A percentile compares a stretch with the other conserved stretches of the same genome.
phyloP scores from a whole-genome alignment of 2,888 invertebrate genomes.

The Morpho deidamia region DNA sequence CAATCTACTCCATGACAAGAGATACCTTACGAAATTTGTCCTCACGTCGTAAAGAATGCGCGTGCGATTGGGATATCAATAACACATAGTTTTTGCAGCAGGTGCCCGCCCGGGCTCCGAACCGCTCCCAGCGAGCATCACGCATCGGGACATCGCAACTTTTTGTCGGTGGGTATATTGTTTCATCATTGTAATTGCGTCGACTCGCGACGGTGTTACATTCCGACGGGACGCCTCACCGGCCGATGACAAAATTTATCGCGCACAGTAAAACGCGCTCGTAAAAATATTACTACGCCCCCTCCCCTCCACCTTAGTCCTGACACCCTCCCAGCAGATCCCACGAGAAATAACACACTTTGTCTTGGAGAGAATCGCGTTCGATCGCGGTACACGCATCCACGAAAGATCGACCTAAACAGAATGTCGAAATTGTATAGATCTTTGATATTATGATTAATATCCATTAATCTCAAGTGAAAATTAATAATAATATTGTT shows the following conservation, averaged over 20 bases:
- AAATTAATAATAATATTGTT: no score
- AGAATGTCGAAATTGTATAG: no score
- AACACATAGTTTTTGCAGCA: no score
- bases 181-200: constrained; percentile 7
- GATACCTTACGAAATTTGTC: no score
- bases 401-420: background rate
- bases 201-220: background rate
- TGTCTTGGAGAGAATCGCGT: constrained; percentile 66
- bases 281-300: constrained; percentile 66
- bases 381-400: constrained; percentile 40
- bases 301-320: constrained; percentile 20
- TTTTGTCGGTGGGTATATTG: background rate
- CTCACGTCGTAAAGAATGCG: no score
- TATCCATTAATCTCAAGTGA: no score
- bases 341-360: constrained; percentile 74
- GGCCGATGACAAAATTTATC: constrained; percentile 69
- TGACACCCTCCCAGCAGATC: constrained; percentile 31
- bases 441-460: no score
- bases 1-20: no score
- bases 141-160: background rate
- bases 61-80: no score
- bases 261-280: constrained; percentile 65
- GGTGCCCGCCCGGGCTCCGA: no score
- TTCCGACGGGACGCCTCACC: background rate
- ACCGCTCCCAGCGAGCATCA: no score